Base-by-base conservation (phyloP, 1,140 invertebrate species). In the Drosophila jambulina region DNA sequence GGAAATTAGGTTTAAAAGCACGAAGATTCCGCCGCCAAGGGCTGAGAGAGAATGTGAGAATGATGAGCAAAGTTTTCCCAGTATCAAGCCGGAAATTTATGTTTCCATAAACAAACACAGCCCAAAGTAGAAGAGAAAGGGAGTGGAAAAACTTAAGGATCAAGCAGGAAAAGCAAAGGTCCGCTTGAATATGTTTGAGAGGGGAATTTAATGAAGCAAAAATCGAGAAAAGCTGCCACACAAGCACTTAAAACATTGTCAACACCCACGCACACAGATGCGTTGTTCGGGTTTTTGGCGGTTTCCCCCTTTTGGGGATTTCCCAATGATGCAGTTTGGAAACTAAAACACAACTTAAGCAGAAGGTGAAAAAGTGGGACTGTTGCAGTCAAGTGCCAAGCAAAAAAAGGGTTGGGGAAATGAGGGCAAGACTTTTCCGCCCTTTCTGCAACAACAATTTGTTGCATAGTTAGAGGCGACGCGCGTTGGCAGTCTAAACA, bases 381-480 rank as follows among this genome's bases (percentile, higher is more conserved):
- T 23, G 46, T 7, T 21, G 43, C 43, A n/a, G 71, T 75, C 58
- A 75, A 75, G 58, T 56, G 71, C 42, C 71, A 63, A 32, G n/a
- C 25, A 7, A 19, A 75, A 63, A 75, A 53, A 27, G 0, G 2
- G 8, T 21, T 32, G 29, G 21, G 36, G 29, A 43, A 48, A 48
- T 48, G 45, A 17, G 45, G 45, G 7, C 15, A 70, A 60, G 34
- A 45, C 23, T 27, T 54, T 54, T 34, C 34, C 13, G 25, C 51
- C 40, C 27, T 34, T 46, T 25, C 2, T 27, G 29, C 72, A 51
- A 61, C 43, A 68, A 64, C 60, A 76, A 76, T 67, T 84, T 88
- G 77, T 84, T 88, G 84, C 80, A 88, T 88, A 80, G 72, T 83
- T 82, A 46, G 60, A 76, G 53, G 75, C 67, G 72, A 84, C 29